Evolutionary conservation across 2,113 vertebrate species (phyloP), one percentile per base, ranked within the genome.

Genomic region (Ascaphus truei): DNA sequence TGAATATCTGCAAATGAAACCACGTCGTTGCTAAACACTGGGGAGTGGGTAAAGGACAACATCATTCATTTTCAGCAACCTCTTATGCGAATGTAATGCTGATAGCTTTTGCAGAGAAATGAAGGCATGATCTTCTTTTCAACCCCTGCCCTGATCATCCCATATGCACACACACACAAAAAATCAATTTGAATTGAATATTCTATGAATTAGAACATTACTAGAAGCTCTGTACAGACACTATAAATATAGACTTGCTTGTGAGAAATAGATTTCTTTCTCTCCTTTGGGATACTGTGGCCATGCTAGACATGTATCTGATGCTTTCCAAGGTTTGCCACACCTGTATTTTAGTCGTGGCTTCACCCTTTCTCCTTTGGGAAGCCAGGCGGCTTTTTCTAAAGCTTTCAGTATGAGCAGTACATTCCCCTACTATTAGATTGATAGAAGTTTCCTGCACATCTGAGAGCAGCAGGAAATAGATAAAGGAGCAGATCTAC

Each of bases 171-270:
- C 52, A 50, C n/a, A 29, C 33, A 10, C 41, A 59, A 36, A 58
- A n/a, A 68, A 68, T 68, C 65, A 68, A 68, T 68, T 27, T 59
- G 10, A 37, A 33, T 59, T 68, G 20, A 68, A 68, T 68, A 68
- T 68, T 68, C 53, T 68, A 68, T 68, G 65, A 68, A 68, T 68
- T 45, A 26, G n/a, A 58, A 37, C 65, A 59, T 68, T 68, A 68
- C 65, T 59, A 68, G 53, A 37, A 45, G 30, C 23, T 68, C 65
- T 18, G 43, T 18, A 48, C 53, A 50, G 30, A 20, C 41, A 22
- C 41, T 50, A 68, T 50, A 68, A 59, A 68, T 68, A 68, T 68
- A 68, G 65, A 59, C 45, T 68, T 50, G 25, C 36, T 29, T 58
- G 43, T 59, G 55, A 68, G 41, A 68, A 36, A 56, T 57, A 27